A percentile compares a stretch with the other conserved stretches of the same genome.
These are phyloP conservation scores for Cottoperca gobio DNA, from an alignment of 2,797 vertebrate genomes.

Conservation along the genomic window DNA sequence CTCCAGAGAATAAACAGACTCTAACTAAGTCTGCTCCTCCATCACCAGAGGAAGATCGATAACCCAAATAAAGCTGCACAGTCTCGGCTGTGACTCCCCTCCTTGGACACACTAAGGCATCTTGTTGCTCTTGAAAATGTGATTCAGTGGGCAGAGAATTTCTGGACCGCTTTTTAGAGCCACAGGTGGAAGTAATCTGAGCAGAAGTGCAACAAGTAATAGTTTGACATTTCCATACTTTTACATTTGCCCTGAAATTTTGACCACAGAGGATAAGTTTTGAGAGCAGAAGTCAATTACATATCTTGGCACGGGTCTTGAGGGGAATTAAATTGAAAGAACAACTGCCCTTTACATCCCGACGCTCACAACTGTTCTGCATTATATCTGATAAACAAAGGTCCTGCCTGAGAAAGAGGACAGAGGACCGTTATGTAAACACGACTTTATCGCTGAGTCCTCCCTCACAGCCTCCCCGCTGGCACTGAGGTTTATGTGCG, in stretches of 20 bases:
- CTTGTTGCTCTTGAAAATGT: slow-evolving; percentile 11
- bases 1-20: slow-evolving; percentile 16
- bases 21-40: slow-evolving; percentile 11
- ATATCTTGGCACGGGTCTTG: slow-evolving; percentile 33
- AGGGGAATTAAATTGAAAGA: slow-evolving; percentile 14
- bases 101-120: background rate
- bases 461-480: slow-evolving; percentile 38
- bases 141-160: background rate
- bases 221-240: background rate
- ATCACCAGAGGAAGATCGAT: slow-evolving; percentile 25
- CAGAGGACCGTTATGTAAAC: slow-evolving; percentile 61
- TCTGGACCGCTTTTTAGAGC: background rate
- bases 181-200: slow-evolving; percentile 21
- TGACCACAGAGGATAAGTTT: slow-evolving; percentile 3
- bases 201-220: slow-evolving; percentile 1
- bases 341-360: slow-evolving; percentile 35
- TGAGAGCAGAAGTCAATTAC: slow-evolving; percentile 9
- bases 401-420: slow-evolving; percentile 57
- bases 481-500: slow-evolving; percentile 39
- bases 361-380: slow-evolving; percentile 48
- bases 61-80: slow-evolving; percentile 11
- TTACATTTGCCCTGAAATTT: background rate
- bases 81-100: background rate
- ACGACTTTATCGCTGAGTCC: slow-evolving; percentile 46
- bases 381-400: slow-evolving; percentile 62